These are phyloP conservation scores for Fulica atra DNA, from an alignment of 2,113 vertebrate genomes.

Conservation along the genomic window DNA sequence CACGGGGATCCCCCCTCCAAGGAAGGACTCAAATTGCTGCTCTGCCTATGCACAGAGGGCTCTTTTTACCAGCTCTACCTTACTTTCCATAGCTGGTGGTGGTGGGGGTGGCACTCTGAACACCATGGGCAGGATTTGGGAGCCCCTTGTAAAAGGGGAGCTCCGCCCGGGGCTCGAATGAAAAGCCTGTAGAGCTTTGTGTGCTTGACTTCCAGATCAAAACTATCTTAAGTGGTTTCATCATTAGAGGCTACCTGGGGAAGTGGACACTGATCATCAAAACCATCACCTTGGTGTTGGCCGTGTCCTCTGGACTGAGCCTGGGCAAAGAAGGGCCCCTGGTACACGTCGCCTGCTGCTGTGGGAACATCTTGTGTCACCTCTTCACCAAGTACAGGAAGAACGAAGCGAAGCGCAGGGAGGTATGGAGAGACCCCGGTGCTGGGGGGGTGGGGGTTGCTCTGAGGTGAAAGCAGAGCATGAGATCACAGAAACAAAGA, in stretches of 20 bases:
- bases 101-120: not conserved
- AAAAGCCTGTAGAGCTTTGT: conserved; percentile 68
- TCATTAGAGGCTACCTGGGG: conserved; percentile 96
- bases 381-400: conserved; percentile 96
- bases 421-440: conserved; percentile 70
- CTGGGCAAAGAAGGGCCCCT: conserved; percentile 96
- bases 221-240: conserved; percentile 97
- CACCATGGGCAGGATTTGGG: not conserved
- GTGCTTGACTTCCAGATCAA: conserved; percentile 88
- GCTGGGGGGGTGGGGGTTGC: rapidly evolving
- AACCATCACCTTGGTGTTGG: conserved; percentile 93
- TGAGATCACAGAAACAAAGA: not conserved
- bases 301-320: conserved; percentile 95
- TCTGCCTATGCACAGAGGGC: not conserved
- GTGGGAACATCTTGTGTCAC: conserved; percentile 94
- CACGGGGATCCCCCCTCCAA: not conserved
- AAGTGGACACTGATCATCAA: conserved; percentile 97
- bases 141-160: not conserved
- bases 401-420: conserved; percentile 94
- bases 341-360: conserved; percentile 97
- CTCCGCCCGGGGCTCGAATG: conserved; percentile 44
- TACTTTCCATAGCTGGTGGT: not conserved
- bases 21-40: not conserved
- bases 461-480: not conserved
- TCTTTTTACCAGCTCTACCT: not conserved